Percentiles rank a stretch among this genome's conserved stretches.
phyloP scores from a whole-genome alignment of 1,140 invertebrate genomes.

The Hyles euphorbiae region DNA sequence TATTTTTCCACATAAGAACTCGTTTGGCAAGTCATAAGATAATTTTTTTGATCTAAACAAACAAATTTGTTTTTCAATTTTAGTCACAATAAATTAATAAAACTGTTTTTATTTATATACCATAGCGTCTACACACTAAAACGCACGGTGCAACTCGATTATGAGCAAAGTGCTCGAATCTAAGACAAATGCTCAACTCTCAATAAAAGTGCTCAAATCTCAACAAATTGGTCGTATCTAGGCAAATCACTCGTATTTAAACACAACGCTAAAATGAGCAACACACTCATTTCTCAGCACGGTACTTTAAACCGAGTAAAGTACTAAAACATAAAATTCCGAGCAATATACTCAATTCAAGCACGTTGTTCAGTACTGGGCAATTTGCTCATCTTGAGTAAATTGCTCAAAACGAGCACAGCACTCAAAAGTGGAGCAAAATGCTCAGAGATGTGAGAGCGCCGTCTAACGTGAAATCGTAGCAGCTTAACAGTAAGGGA shows the following conservation, averaged over 20 bases:
- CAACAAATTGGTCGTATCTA: background rate
- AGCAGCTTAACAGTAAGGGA: constrained; percentile 1
- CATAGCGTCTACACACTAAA: constrained; percentile 19
- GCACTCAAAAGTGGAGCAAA: background rate
- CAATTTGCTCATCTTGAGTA: no score
- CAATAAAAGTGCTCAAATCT: background rate
- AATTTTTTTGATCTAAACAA: constrained; percentile 4
- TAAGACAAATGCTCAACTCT: background rate
- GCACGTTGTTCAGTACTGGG: no score
- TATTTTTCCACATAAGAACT: constrained; percentile 17
- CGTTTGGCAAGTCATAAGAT: constrained; percentile 22
- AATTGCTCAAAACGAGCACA: no score
- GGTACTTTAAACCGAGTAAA: constrained; percentile 3
- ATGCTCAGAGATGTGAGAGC: background rate
- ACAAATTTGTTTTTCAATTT: constrained; percentile 5
- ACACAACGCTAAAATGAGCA: background rate
- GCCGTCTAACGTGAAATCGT: background rate
- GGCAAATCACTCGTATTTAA: constrained; percentile 2
- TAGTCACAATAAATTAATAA: constrained; percentile 12
- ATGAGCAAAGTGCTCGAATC: constrained; percentile 2
- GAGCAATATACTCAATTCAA: constrained; percentile 4
- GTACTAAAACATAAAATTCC: constrained; percentile 7
- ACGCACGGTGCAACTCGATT: constrained; percentile 2
- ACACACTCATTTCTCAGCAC: no score
- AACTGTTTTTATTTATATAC: constrained; percentile 12